These are phyloP conservation scores for Venustaconcha ellipsiformis DNA, from an alignment of 1,140 invertebrate genomes.

Conservation along the genomic window DNA sequence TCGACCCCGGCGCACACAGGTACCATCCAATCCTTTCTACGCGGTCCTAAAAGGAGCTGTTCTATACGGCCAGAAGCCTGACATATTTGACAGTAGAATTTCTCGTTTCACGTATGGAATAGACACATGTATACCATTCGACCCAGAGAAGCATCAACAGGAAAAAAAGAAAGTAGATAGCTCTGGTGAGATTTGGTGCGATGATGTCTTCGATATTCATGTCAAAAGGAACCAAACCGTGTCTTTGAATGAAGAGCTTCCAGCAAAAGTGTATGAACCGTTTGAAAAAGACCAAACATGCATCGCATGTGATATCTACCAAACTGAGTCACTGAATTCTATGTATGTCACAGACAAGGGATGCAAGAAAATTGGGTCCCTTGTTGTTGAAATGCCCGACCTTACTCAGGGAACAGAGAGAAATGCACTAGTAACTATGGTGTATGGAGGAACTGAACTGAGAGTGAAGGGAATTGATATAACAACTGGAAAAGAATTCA, in stretches of 20 bases:
- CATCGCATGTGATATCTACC: neutral
- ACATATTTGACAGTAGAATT: slow-evolving; percentile 17
- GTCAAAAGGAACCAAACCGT: slow-evolving; percentile 11
- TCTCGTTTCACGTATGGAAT: slow-evolving; percentile 14
- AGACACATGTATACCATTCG: slow-evolving; percentile 3
- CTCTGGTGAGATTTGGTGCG: slow-evolving; percentile 7
- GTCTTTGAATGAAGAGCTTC: neutral
- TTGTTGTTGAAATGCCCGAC: slow-evolving; percentile 14
- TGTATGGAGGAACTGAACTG: slow-evolving; percentile 20
- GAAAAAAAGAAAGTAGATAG: slow-evolving; percentile 12
- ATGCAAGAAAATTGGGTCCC: slow-evolving; percentile 5
- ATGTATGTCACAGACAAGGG: slow-evolving; percentile 8
- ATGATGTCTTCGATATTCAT: slow-evolving; percentile 16
- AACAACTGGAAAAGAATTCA: slow-evolving; percentile 10
- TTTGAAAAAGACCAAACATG: slow-evolving; percentile 8
- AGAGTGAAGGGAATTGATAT: slow-evolving; percentile 5
- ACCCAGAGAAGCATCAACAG: slow-evolving; percentile 9
- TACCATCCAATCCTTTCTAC: slow-evolving; percentile 12
- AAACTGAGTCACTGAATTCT: neutral
- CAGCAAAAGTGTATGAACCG: slow-evolving; percentile 2
- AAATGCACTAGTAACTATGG: slow-evolving; percentile 13
- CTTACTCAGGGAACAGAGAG: neutral
- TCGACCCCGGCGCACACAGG: neutral
- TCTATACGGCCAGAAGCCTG: slow-evolving; percentile 11
- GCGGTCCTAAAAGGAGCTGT: slow-evolving; percentile 21